A percentile compares a stretch with the other conserved stretches of the same genome.
phyloP scores from a whole-genome alignment of 2,113 vertebrate genomes.

The Oreotragus oreotragus region DNA sequence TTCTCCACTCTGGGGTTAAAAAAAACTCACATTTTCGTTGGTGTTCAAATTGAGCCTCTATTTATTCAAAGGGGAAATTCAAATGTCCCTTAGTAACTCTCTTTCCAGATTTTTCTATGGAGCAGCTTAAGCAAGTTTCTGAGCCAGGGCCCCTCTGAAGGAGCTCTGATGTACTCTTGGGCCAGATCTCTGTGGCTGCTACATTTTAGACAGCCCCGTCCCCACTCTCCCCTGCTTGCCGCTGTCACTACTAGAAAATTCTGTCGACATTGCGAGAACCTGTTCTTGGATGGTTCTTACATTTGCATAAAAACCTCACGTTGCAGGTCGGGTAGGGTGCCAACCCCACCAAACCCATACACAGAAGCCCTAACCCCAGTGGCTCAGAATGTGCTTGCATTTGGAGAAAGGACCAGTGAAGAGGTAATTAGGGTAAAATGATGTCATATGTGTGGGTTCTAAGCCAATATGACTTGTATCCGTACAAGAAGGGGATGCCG shows the following conservation, averaged over 20 bases:
- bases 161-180: rapidly evolving
- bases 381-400: neutral
- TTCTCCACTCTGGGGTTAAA: neutral
- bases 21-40: neutral
- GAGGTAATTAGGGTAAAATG: neutral
- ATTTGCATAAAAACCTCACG: neutral
- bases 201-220: neutral
- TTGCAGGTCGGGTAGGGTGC: neutral
- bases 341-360: neutral
- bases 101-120: neutral
- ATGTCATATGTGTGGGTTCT: neutral
- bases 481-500: neutral
- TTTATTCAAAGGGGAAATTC: neutral
- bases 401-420: neutral
- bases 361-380: neutral
- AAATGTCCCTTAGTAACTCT: neutral
- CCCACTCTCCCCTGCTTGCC: neutral
- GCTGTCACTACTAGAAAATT: neutral
- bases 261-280: neutral
- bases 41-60: neutral
- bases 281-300: neutral
- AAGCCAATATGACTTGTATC: neutral
- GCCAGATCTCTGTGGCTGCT: neutral
- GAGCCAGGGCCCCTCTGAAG: neutral
- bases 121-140: neutral